Base-by-base conservation (phyloP, 2,797 vertebrate species). In the Ammospiza maritima region DNA sequence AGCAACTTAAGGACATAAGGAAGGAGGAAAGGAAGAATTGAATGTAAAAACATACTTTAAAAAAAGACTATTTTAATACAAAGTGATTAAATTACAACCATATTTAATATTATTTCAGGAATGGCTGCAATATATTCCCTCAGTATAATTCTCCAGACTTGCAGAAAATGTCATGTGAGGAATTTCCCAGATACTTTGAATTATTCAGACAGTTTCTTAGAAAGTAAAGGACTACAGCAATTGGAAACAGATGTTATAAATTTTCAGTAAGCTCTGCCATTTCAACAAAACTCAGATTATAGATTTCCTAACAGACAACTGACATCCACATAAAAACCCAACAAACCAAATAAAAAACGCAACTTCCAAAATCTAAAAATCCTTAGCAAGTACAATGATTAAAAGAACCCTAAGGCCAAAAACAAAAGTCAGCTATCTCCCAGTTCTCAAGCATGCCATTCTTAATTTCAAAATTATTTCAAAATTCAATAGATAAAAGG, bases 321-420 rank as follows among this genome's bases (percentile, higher is more conserved):
- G 22, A 40, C 3, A 44, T 17, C 11, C 16, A 54, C 19, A 69
- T n/a, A 81, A 72, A 74, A 32, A 13, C 6, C 1, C 9, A 48
- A 16, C 6, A 19, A 64, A 70, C 6, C 9, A 64, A 58, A 38
- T 30, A 6, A 47, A 69, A 29, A 5, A 44, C 32, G 56, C 26
- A 14, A 2, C 1, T 5, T 10, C 7, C 23, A 38, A 47, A 86
- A 62, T 2, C 14, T 5, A 50, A 75, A 81, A 48, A 47, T 6
- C 0, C 0, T 6, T 12, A 61, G 13, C 7, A 85, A 88, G 57
- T 66, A 61, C 14, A 74, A 18, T 29, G 51, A n/a, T 27, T 19
- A 1, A 29, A 44, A 54, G 6, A 0, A 0, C 4, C 3, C 9
- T 42, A 69, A 60, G 51, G 3, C 7, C 2, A 36, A 62, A 82